Base-by-base conservation (phyloP, 2,888 invertebrate species). In the Harpalus rubripes region DNA sequence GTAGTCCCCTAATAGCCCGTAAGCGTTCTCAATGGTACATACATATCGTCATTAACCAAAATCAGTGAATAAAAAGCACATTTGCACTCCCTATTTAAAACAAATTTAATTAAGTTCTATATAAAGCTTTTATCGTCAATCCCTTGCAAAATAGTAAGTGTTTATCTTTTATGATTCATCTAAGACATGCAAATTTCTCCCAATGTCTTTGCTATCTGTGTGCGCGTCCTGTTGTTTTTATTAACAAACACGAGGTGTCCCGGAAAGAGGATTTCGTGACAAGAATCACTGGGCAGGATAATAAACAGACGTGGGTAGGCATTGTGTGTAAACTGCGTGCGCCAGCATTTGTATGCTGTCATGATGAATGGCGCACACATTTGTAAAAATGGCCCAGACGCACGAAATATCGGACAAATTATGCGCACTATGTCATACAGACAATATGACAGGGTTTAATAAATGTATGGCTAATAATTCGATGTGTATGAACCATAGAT, bases 211-310 rank as follows among this genome's bases (percentile, higher is more conserved):
- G 72, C 72, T 74, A 44, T 74, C 18, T 74, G 10, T 41, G 15
- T 8, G 26, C 5, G 58, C 58, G 78, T 78, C 78, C 78, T 84
- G 72, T 56, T 74, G 82, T 74, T 74, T 72, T 74, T 61, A 59
- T 61, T 56, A 84, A 83, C 74, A 83, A 83, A 39, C 83, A 39
- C 52, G 61, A 78, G 68, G 76, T 84, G 78, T 78, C 22, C 84
- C 84, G 84, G 84, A 84, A 84, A 84, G 78, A 65, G 84, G 63
- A 78, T 78, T 78, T 26, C 78, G 78, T 78, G 84, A 76, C 78
- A 78, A 44, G 84, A 61, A 84, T 84, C 61, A 22, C 39, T 22
- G 59, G 39, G 58, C 59, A 76, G 76, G 83, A 83, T 83, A 83
- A 83, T 83, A 83, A 83, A 83, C 59, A 15, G 39, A 39, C 63